Base-by-base conservation (phyloP, 2,888 invertebrate genomes). In the Temnothorax unifasciatus region DNA sequence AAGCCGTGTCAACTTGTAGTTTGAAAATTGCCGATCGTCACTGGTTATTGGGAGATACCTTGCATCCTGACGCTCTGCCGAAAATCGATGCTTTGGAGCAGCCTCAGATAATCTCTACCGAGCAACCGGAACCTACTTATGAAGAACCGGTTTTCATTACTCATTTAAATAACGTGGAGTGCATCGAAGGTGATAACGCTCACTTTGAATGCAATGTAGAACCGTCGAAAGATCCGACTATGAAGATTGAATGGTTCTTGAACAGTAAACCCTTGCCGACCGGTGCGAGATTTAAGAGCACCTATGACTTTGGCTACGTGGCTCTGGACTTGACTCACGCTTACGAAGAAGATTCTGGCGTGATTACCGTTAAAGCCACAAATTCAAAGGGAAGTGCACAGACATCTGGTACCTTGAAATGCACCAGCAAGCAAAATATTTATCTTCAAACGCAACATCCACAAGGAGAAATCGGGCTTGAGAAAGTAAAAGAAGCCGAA, bases 281-380 rank as follows among this genome's bases (percentile, higher is more conserved):
- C 89, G 99, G 98, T 44, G 97, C 99, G 71, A 97, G 99, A 94
- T 99, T 97, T 94, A 98, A 98, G 95, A 97, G 98, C 41, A 98
- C 97, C 21, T 98, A 99, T 93, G 99, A 99, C 95, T 99, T 99
- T 95, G 99, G 99, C 83, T 99, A 98, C 93, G 98, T 99, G 13
- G 97, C 99, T 21, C 96, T 99, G 91, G 99, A 99, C 93, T 96
- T 99, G 87, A 97, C 96, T 81, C 98, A 98, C 90, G 97, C 97
- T 0, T 98, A 99, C 93, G 97, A 98, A 87, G 98, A 99, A 95
- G 99, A 99, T 95, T 98, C 98, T 81, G 99, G 99, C 71, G 96
- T 99, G 87, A 98, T 98, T 92, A 98, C 98, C 47, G 98, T 98
- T 93, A 98, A 97, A 95, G 98, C 98, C 21, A 98, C 97, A 1